These are phyloP conservation scores for Ceratoteleas bidentatus DNA, from an alignment of 1,140 invertebrate species.

Conservation along the genomic window DNA sequence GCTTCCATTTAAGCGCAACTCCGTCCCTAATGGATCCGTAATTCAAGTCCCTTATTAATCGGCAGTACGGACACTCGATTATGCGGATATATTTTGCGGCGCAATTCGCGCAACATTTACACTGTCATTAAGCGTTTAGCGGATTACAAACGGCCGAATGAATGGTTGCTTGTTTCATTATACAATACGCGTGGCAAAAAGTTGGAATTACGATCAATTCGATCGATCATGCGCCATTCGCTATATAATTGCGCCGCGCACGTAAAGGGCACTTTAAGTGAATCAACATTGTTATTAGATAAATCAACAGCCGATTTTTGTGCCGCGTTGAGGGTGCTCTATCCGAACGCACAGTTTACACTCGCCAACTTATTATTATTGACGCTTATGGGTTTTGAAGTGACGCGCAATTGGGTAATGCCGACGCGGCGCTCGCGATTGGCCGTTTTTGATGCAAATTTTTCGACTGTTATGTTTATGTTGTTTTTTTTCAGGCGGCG, in stretches of 20 bases:
- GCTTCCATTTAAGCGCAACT: constrained; percentile 56
- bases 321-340: neutral
- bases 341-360: neutral
- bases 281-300: constrained; percentile 9
- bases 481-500: no score
- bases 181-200: constrained; percentile 5
- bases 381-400: no score
- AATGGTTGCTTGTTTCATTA: constrained; percentile 18
- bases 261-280: neutral
- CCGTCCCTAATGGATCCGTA: constrained; percentile 67
- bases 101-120: constrained; percentile 40
- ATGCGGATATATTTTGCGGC: constrained; percentile 64
- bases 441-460: no score
- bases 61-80: constrained; percentile 60
- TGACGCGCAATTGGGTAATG: no score
- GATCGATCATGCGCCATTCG: constrained; percentile 10
- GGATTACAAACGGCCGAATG: constrained; percentile 46
- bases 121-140: constrained; percentile 43
- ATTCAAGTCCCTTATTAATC: constrained; percentile 57
- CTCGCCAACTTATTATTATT: neutral
- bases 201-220: constrained; percentile 15
- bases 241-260: no score
- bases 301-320: no score
- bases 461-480: no score
- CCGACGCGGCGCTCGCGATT: no score